Conservation (phyloP, 1,140 invertebrate genomes). For the Drosophila erecta region DNA sequence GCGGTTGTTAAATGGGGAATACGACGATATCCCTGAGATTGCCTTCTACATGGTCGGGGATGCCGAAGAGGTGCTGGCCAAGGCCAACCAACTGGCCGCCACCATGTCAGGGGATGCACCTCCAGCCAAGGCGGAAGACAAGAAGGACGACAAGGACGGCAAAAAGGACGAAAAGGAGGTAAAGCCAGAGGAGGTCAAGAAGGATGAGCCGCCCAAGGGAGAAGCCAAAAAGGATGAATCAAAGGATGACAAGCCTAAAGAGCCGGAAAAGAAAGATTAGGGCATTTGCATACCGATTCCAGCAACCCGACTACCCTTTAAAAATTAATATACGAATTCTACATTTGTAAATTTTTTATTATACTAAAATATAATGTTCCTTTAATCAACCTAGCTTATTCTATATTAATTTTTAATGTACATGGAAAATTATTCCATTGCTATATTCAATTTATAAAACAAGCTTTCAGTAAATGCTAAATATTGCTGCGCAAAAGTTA, state of each 20-base stretch:
- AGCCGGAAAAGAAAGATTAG: slow-evolving; percentile 8
- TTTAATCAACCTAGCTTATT: neutral
- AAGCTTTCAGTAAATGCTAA: no score
- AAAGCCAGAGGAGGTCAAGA: slow-evolving; percentile 8
- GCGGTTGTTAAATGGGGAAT: slow-evolving; percentile 88
- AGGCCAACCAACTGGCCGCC: slow-evolving; percentile 89
- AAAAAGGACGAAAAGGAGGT: slow-evolving; percentile 5
- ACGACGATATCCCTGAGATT: slow-evolving; percentile 93
- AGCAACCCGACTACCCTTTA: neutral
- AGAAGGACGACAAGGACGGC: slow-evolving; percentile 13
- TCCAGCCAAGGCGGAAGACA: slow-evolving; percentile 1
- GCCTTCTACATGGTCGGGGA: slow-evolving; percentile 95
- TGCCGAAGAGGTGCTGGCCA: slow-evolving; percentile 91
- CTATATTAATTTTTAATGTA: neutral
- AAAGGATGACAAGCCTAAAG: slow-evolving; percentile 29
- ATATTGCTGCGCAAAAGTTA: no score
- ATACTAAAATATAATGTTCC: neutral
- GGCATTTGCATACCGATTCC: neutral
- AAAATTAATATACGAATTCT: neutral
- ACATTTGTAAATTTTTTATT: neutral
- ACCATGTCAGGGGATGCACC: slow-evolving; percentile 20
- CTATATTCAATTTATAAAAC: no score
- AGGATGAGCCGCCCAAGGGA: slow-evolving; percentile 4
- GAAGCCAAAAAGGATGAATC: slow-evolving; percentile 6
- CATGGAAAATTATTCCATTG: no score